These are phyloP conservation scores for Numida meleagris DNA, from an alignment of 2,113 vertebrate species.

Conservation along the genomic window DNA sequence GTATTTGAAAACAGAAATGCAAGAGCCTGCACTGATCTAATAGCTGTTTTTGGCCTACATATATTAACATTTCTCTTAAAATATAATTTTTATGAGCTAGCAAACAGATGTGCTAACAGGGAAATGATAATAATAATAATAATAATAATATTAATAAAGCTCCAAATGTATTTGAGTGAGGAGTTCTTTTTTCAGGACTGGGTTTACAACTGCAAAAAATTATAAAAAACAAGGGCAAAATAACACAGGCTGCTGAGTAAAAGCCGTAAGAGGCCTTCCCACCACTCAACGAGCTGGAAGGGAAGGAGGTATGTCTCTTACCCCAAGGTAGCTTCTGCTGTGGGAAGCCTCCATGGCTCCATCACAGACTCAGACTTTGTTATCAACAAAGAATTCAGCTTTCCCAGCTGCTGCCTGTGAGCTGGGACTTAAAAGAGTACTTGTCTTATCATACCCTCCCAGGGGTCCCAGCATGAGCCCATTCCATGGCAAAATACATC, in stretches of 20 bases:
- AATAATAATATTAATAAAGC: no score
- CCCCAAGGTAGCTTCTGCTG: neutral
- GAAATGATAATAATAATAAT: no score
- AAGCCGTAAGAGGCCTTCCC: neutral
- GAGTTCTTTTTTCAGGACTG: neutral
- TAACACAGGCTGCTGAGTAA: neutral
- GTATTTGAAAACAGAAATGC: conserved; percentile 9
- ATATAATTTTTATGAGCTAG: neutral
- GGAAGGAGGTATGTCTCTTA: neutral
- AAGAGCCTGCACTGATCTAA: neutral
- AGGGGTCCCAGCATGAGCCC: neutral
- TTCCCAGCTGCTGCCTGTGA: neutral
- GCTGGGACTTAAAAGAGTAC: neutral
- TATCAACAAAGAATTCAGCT: conserved; percentile 2
- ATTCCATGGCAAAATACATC: neutral
- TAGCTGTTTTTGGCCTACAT: neutral
- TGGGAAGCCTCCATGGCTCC: neutral
- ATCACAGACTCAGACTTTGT: neutral
- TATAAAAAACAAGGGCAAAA: neutral
- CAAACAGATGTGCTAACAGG: neutral
- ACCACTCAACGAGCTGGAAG: neutral
- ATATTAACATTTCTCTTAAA: neutral
- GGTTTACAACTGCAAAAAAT: neutral
- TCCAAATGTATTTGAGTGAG: neutral
- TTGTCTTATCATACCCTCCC: neutral